Percentiles rank a stretch among this genome's conserved stretches.
phyloP scores from a whole-genome alignment of 2,888 invertebrate species.

The Phyllotreta cruciferae region DNA sequence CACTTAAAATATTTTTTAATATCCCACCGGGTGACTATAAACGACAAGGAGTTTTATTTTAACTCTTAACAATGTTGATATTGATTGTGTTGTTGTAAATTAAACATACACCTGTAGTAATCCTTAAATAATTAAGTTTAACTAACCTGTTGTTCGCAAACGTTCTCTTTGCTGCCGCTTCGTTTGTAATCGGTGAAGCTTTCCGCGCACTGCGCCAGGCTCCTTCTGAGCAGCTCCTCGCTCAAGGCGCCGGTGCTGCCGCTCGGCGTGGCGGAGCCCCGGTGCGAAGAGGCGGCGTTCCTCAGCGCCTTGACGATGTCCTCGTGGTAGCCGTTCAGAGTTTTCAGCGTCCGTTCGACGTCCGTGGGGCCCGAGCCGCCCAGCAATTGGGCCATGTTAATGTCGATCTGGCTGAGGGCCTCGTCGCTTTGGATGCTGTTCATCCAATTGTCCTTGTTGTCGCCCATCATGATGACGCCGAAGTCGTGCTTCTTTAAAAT shows the following conservation, averaged over 20 bases:
- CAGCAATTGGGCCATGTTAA: conserved; percentile 68
- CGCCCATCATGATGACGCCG: conserved; percentile 74
- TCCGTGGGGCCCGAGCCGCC: conserved; percentile 70
- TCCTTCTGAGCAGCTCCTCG: conserved; percentile 73
- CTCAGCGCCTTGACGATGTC: conserved; percentile 90
- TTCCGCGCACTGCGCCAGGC: conserved; percentile 68
- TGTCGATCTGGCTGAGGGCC: conserved; percentile 62
- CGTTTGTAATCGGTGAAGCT: conserved; percentile 72
- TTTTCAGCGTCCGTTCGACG: conserved; percentile 81
- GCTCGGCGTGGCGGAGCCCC: conserved; percentile 67
- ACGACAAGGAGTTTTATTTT: not conserved
- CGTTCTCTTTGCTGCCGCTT: conserved; percentile 70
- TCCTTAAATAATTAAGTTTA: not conserved
- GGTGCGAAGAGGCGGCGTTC: conserved; percentile 74
- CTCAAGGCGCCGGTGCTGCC: conserved; percentile 71
- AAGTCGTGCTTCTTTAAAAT: conserved; percentile 88
- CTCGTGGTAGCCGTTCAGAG: conserved; percentile 90
- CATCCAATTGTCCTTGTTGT: conserved; percentile 78
- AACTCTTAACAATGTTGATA: not conserved
- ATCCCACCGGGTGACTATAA: not conserved
- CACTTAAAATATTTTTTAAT: not conserved
- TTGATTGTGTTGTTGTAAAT: not conserved
- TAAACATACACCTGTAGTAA: too few relatives aligned
- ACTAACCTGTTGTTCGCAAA: conserved; percentile 72
- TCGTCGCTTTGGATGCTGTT: conserved; percentile 70